phyloP scores from a whole-genome alignment of 2,797 vertebrate species.

The Pangasius djambal region DNA sequence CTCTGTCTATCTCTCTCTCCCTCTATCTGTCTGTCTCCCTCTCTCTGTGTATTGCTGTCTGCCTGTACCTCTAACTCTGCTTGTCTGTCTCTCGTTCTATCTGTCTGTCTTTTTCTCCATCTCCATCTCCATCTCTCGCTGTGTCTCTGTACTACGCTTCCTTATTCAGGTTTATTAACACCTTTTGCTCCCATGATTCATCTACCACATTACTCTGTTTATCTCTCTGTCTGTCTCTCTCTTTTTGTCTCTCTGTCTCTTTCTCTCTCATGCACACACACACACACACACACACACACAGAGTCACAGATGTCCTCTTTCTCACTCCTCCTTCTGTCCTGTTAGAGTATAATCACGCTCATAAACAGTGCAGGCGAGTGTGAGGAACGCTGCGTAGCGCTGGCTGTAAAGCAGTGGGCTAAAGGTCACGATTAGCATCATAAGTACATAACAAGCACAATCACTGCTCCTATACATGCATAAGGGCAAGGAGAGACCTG shows the following conservation, averaged over 20 bases:
- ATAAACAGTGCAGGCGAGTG: neutral
- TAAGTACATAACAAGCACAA: neutral
- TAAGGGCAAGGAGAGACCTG: neutral
- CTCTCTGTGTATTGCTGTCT: neutral
- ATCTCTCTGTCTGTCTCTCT: neutral
- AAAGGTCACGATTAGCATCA: conserved; percentile 3
- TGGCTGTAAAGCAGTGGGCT: neutral
- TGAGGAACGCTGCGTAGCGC: neutral
- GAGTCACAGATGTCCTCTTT: conserved; percentile 26
- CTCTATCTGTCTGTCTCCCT: neutral
- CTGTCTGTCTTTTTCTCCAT: neutral
- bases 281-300: conserved; percentile 28
- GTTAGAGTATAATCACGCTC: neutral
- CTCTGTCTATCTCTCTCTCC: neutral
- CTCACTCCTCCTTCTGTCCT: conserved; percentile 20
- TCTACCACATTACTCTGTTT: neutral
- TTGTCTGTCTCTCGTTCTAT: too few relatives aligned
- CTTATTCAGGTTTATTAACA: neutral
- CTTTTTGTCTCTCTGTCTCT: neutral
- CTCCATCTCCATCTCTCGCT: neutral
- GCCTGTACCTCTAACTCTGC: neutral
- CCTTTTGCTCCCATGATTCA: too few relatives aligned
- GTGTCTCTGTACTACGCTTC: neutral
- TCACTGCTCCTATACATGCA: neutral
- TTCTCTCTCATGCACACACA: neutral